Conservation (phyloP, 2,113 vertebrate genomes). For the Anas platyrhynchos region DNA sequence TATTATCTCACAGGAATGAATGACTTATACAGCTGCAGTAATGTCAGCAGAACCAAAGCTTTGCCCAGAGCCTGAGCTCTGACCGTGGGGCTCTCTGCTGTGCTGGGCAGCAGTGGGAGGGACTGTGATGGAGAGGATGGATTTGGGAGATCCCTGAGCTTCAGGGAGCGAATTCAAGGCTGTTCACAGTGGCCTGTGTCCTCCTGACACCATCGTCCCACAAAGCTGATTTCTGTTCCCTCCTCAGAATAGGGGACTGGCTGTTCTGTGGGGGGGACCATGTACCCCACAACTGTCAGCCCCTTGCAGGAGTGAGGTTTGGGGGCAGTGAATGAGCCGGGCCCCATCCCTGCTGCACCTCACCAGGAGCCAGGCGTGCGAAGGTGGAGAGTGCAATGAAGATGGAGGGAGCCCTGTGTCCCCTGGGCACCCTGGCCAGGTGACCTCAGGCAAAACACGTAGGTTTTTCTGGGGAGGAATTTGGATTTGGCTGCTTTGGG, state of each 20-base stretch:
- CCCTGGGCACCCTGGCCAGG: not conserved
- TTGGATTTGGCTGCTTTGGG: not conserved
- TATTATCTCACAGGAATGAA: slow-evolving; percentile 44
- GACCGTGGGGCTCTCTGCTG: not conserved
- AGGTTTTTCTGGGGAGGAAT: not conserved
- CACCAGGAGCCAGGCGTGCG: not conserved
- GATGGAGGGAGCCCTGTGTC: not conserved
- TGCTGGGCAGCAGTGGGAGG: not conserved
- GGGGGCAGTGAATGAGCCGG: not conserved
- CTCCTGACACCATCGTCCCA: not conserved
- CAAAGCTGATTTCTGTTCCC: not conserved
- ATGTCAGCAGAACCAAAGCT: slow-evolving; percentile 43
- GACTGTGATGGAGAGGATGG: not conserved
- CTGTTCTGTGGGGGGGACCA: not conserved
- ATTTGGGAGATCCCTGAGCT: slow-evolving; percentile 39
- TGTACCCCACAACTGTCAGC: not conserved
- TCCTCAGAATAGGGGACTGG: not conserved
- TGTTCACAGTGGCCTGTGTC: not conserved
- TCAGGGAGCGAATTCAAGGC: not conserved
- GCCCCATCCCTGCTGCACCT: not conserved
- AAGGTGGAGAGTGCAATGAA: not conserved
- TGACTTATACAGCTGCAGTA: slow-evolving; percentile 15
- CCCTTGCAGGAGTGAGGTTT: not conserved
- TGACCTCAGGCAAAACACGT: not conserved
- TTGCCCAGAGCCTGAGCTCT: slow-evolving; percentile 30